Evolutionary conservation across 2,113 vertebrate species (phyloP).

Genomic region (Melospiza melodia): DNA sequence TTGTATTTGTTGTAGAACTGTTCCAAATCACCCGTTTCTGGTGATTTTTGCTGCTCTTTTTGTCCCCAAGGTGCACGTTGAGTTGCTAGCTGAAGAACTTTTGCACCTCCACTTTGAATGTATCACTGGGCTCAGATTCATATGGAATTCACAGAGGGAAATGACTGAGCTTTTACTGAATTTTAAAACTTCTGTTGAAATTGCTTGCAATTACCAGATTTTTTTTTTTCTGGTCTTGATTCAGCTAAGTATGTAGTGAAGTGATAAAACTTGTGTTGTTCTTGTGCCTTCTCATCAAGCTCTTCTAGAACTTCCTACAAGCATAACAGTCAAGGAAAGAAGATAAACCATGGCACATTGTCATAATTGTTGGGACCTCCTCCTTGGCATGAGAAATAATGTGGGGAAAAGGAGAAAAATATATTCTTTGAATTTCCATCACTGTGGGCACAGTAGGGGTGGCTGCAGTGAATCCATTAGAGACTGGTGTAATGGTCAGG

Average conservation of each 20-base stretch:
- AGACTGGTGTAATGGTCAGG: not conserved
- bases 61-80: not conserved
- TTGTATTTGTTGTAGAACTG: not conserved
- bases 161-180: not conserved
- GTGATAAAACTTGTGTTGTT: not conserved
- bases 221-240: not conserved
- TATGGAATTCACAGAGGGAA: not conserved
- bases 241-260: not conserved
- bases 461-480: not conserved
- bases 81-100: not conserved
- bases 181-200: not conserved
- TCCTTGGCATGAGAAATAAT: not conserved
- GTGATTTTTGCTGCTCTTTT: not conserved
- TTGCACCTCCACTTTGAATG: not conserved
- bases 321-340: not conserved
- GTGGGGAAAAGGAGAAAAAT: not conserved
- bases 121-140: not conserved
- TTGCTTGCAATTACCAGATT: rapidly evolving
- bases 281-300: not conserved
- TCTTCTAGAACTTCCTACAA: not conserved
- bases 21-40: not conserved
- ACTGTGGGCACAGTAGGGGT: not conserved
- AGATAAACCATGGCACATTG: not conserved
- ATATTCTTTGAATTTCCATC: not conserved
- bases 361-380: not conserved